Evolutionary conservation across 2,797 vertebrate genomes (phyloP).

Genomic region (Sebastes kiyomatsui): DNA sequence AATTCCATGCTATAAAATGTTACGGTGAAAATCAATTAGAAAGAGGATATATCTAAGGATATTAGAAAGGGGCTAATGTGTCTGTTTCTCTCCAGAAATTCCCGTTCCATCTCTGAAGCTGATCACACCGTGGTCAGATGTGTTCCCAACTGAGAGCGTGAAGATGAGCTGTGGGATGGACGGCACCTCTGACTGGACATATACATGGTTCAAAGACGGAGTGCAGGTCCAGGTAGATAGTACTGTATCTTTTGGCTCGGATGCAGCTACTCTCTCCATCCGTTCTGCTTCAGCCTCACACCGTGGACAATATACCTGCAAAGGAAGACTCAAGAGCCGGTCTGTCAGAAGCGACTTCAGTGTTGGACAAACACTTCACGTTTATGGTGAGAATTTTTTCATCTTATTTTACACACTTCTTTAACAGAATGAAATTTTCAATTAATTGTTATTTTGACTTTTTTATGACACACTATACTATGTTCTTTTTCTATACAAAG

Average conservation of each 20-base stretch:
- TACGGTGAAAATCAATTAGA: neutral
- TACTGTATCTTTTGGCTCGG: rapidly evolving
- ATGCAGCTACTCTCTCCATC: conserved; percentile 30
- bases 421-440: neutral
- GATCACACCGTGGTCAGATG: conserved; percentile 53
- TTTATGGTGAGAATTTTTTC: conserved; percentile 66
- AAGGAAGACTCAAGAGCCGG: conserved; percentile 45
- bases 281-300: neutral
- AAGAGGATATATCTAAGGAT: neutral
- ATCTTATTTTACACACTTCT: rapidly evolving
- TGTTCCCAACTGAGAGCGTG: conserved; percentile 67
- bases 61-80: neutral
- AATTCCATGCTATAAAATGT: neutral
- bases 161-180: conserved; percentile 54
- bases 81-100: conserved; percentile 52
- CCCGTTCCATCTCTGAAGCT: conserved; percentile 45
- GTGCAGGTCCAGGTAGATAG: rapidly evolving
- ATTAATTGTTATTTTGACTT: neutral
- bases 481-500: neutral
- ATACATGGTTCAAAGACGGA: conserved; percentile 48
- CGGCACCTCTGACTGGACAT: conserved; percentile 48
- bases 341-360: conserved; percentile 1
- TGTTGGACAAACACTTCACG: neutral
- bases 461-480: neutral
- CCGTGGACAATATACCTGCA: conserved; percentile 48